Conservation (phyloP, 2,888 invertebrate species). For the Lamellibrachia satsuma region DNA sequence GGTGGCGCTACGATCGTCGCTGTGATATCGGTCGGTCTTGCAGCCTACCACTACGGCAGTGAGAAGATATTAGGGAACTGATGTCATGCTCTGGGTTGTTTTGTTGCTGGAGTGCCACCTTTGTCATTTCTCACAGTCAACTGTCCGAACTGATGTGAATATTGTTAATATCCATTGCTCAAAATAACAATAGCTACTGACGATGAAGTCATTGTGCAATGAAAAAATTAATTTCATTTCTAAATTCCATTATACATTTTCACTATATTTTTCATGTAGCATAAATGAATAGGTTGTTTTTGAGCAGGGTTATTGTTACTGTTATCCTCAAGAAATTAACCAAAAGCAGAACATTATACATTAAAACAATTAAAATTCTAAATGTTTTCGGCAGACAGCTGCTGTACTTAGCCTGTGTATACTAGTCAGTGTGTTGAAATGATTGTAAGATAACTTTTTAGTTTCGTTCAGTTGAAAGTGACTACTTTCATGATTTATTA, state of each 20-base stretch:
- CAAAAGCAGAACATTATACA: background rate
- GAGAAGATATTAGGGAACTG: background rate
- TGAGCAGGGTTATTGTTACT: background rate
- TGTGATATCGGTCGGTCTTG: background rate
- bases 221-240: background rate
- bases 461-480: background rate
- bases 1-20: background rate
- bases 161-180: background rate
- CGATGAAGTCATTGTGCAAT: background rate
- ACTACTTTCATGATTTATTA: background rate
- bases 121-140: background rate
- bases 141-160: background rate
- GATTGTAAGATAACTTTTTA: background rate
- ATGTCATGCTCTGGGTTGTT: background rate
- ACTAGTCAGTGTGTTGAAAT: background rate
- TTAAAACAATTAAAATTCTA: background rate
- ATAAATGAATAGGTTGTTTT: background rate
- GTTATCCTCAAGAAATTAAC: background rate
- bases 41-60: background rate
- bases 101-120: background rate
- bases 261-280: background rate
- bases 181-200: background rate
- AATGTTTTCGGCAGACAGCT: background rate
- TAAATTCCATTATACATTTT: background rate
- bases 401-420: background rate